Base-by-base conservation (phyloP, 2,888 invertebrate genomes). In the Margaritifera margaritifera region DNA sequence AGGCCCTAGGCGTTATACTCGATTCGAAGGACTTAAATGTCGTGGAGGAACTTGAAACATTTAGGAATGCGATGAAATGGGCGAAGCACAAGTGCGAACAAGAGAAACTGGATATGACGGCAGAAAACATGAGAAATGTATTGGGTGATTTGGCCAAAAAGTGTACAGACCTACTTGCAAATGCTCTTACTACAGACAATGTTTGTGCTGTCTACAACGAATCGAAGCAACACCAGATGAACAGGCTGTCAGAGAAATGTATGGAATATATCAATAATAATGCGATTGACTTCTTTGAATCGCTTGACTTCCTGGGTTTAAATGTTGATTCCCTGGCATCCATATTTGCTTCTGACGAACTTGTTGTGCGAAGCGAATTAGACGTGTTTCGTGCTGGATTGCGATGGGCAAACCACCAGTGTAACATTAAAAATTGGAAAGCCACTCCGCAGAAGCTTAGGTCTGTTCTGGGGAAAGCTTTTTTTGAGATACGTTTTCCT, bases 311-410 rank as follows among this genome's bases (percentile, higher is more conserved):
- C 53, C 63, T 72, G 18, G 58, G 73, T 27, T 59, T 78, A 42
- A 72, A 74, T 31, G 73, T 74, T 18, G 64, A 67, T 15, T 66
- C 76, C 22, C 50, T 77, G 51, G 53, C 61, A n/a, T 62, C 42
- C 8, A 68, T 77, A 31, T 59, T 77, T 11, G 68, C 66, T 27
- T 71, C 72, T 15, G 74, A 66, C 22, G 59, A 55, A 58, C 60
- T 74, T 1, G 74, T 76, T 25, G 74, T 75, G 6, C 74, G 72
- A 20, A 73, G 71, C 31, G 78, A 79, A 54, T 54, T 76, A 25
- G 75, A 79, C 54, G 73, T 79, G 22, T 76, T 76, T 31, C 74
- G 75, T 51, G 78, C 78, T 8, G 74, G 74, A 1, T 50, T 79
- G 19, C 71, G 71, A 64, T 79, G 78, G 78, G 72, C 78, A 15